Base-by-base conservation (phyloP, 2,888 invertebrate genomes). In the Machimus atricapillus region DNA sequence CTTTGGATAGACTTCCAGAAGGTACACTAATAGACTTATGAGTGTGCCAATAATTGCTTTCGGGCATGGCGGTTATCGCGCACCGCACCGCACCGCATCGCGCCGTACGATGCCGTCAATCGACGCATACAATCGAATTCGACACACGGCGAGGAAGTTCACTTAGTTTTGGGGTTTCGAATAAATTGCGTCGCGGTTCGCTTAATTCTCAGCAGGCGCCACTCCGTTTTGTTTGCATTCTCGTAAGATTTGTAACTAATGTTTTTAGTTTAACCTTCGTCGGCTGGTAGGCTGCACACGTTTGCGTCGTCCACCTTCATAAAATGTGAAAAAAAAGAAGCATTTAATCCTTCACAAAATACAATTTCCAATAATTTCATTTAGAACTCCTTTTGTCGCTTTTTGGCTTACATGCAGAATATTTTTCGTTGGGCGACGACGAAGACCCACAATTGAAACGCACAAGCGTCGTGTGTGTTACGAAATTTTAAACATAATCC, bases 1-100 rank as follows among this genome's bases (percentile, higher is more conserved):
- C 86, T 86, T 78, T 86, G 52, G 86, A 85, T 85, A 85, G 34
- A 85, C 85, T 85, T 46, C 74, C 85, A 85, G 85, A 85, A 73
- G 43, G 46, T 85, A 85, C 73, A 74, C 74, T 74, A 85, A 85
- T 74, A 85, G 46, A 85, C 82, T 58, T 58, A 58, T 82, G 82
- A 82, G 58, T 82, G 37, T 82, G 82, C 58, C 58, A 82, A 82
- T 82, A 58, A 82, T 82, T 82, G 52, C 58, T 56, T 19, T 19
- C 58, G 66, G 58, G 37, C 37, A 37, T 56, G 82, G 82, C 82
- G 37, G 66, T 14, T 14, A 66, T 19, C 37, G 46, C 27, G 23
- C 5, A 82, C 82, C 76, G 19, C 27, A 76, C 16, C 74, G 19
- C 27, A 74, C 74, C 74, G 31, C 27, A n/a, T 14, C 31, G 34